phyloP scores from a whole-genome alignment of 1,140 invertebrate species.

The Apis florea region DNA sequence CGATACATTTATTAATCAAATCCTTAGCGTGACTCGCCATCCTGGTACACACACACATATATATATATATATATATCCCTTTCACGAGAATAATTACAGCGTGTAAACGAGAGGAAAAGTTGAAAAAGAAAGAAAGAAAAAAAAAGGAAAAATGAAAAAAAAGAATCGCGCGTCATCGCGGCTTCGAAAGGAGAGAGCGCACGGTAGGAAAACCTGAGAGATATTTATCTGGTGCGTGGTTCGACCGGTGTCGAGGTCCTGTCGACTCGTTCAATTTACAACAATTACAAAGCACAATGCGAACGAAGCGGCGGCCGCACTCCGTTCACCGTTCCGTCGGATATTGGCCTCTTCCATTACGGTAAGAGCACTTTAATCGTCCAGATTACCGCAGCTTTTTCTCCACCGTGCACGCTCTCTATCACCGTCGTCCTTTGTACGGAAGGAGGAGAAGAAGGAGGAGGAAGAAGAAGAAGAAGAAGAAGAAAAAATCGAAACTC shows the following conservation, averaged over 20 bases:
- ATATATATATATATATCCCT: too few species aligned
- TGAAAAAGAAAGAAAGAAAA: not conserved
- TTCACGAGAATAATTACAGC: not conserved
- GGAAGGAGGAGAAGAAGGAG: not conserved
- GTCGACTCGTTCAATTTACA: conserved; percentile 64
- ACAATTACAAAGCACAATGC: conserved; percentile 70
- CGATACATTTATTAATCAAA: too few species aligned
- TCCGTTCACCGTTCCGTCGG: conserved; percentile 25
- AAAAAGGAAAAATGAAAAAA: not conserved
- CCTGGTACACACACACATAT: too few species aligned
- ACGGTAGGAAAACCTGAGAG: conserved; percentile 44
- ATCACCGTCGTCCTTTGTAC: not conserved
- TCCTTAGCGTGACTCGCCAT: too few species aligned
- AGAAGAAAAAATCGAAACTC: not conserved
- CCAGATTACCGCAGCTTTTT: conserved; percentile 28
- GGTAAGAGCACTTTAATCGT: conserved; percentile 37
- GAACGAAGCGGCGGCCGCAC: conserved; percentile 5
- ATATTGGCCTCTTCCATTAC: conserved; percentile 42
- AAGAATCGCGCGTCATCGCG: conserved; percentile 13
- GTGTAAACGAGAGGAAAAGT: not conserved
- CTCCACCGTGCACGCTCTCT: conserved; percentile 19
- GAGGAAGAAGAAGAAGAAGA: not conserved
- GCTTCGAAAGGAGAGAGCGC: not conserved
- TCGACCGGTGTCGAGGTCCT: conserved; percentile 16
- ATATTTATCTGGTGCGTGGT: conserved; percentile 23